phyloP scores from a whole-genome alignment of 1,140 invertebrate genomes.

The Coelopa frigida region DNA sequence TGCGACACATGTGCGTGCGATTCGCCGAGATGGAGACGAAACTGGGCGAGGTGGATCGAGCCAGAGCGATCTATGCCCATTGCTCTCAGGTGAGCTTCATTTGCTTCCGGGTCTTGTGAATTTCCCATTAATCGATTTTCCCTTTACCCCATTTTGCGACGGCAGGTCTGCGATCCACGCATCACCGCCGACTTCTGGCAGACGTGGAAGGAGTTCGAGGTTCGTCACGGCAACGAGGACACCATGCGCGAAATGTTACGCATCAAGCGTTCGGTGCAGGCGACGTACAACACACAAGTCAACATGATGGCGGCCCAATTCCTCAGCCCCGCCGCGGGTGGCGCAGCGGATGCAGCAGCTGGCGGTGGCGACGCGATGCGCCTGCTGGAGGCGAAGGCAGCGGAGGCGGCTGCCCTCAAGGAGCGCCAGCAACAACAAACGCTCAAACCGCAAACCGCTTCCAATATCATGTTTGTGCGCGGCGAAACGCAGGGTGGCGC shows the following conservation, averaged over 20 bases:
- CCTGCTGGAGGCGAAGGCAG: constrained; percentile 76
- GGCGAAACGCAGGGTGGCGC: constrained; percentile 75
- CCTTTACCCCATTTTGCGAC: no score
- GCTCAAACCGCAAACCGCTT: constrained; percentile 25
- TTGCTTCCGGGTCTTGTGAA: neutral
- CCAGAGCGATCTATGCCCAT: constrained; percentile 93
- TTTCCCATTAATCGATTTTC: neutral
- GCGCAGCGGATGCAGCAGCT: constrained; percentile 60
- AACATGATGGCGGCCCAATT: constrained; percentile 99
- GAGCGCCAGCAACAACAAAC: constrained; percentile 43
- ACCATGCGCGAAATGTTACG: constrained; percentile 98
- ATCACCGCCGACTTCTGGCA: constrained; percentile 94
- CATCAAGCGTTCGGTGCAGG: constrained; percentile 95
- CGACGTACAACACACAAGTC: constrained; percentile 92
- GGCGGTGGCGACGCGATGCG: constrained; percentile 78
- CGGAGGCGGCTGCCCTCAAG: constrained; percentile 48
- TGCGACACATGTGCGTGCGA: constrained; percentile 91
- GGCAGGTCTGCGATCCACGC: constrained; percentile 93
- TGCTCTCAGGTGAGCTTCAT: constrained; percentile 68
- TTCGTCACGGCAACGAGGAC: constrained; percentile 98
- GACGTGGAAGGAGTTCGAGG: constrained; percentile 99
- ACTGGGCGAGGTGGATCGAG: constrained; percentile 95
- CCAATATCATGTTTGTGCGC: constrained; percentile 74
- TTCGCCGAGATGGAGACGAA: constrained; percentile 98
- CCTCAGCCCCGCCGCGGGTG: constrained; percentile 62